phyloP scores from a whole-genome alignment of 2,797 vertebrate species.

The Sandelia bainsii region DNA sequence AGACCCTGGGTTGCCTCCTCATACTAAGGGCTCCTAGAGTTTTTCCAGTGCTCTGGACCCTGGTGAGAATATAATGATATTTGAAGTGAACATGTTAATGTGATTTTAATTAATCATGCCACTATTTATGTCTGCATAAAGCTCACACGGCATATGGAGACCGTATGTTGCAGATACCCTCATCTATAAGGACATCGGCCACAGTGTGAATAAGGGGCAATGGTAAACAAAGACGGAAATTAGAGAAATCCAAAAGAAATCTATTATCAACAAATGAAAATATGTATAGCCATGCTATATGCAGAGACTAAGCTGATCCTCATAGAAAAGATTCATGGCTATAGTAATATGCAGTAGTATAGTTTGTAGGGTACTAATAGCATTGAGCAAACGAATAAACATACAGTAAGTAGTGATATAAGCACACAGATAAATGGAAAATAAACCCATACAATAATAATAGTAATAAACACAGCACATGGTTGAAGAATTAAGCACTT shows the following conservation, averaged over 20 bases:
- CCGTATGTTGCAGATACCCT: background rate
- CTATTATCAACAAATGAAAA: constrained; percentile 20
- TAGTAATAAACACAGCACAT: background rate
- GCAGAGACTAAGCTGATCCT: constrained; percentile 5
- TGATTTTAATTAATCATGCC: constrained; percentile 1
- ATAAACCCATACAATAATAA: background rate
- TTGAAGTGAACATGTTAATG: background rate
- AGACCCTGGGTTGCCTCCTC: constrained; percentile 92
- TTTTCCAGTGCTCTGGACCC: constrained; percentile 95
- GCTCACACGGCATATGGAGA: background rate
- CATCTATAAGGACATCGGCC: too few species aligned
- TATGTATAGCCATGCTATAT: constrained; percentile 36
- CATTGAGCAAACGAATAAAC: constrained; percentile 16
- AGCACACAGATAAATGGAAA: background rate
- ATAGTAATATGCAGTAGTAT: constrained; percentile 5
- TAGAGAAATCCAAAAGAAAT: constrained; percentile 17
- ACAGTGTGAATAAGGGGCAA: constrained; percentile 8
- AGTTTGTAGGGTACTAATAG: constrained; percentile 6
- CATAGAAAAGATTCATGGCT: constrained; percentile 20
- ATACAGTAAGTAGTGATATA: constrained; percentile 2
- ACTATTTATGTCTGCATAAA: background rate
- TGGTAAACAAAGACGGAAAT: constrained; percentile 27
- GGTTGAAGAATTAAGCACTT: background rate
- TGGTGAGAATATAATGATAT: constrained; percentile 83
- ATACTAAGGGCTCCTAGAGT: constrained; percentile 93